Evolutionary conservation across 2,888 invertebrate species (phyloP), one percentile per base, ranked within the genome.

Genomic region (Campopleginae sp.): DNA sequence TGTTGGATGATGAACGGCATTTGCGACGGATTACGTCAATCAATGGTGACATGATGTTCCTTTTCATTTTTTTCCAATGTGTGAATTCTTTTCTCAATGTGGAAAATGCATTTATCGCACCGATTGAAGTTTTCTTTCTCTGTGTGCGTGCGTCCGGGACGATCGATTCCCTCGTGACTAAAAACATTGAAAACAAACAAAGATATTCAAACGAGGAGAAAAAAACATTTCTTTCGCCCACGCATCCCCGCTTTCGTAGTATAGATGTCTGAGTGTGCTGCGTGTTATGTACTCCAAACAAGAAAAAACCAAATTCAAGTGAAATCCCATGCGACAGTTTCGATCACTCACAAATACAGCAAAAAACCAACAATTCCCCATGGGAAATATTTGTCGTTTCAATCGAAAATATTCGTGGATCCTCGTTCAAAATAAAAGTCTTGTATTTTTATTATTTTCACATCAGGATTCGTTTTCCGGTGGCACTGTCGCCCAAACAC

Each of bases 231-330:
- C 81, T 81, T 88, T 88, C 91, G 90, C 87, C 91, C 89, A 65
- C 72, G 82, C 88, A 88, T 89, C 90, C 88, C 86, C 88, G 91
- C 91, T 91, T 91, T 85, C 88, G 92, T 93, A 93, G 93, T 90
- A 92, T 88, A 89, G 92, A 88, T 92, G 92, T 92, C 91, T 92
- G 86, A 92, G 93, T 93, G 91, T 93, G 93, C 91, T 93, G 92
- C 91, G 93, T 93, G 93, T 93, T 89, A 86, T 89, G 89, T 91
- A 89, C 89, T 87, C 84, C 84, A 81, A 83, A 54, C 38, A 38
- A 38, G 38, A 38, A 72, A 63, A 38, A 48, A 61, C 23, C 38
- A 77, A 23, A 23, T 19, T 42, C n/a, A 51, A 51, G 68, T 58
- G 75, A 85, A 82, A 74, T 44, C 33, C 83, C 68, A 75, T 74